Percentiles rank a stretch among this genome's conserved stretches.
phyloP scores from a whole-genome alignment of 2,113 vertebrate species.

The Caranx melampygus region DNA sequence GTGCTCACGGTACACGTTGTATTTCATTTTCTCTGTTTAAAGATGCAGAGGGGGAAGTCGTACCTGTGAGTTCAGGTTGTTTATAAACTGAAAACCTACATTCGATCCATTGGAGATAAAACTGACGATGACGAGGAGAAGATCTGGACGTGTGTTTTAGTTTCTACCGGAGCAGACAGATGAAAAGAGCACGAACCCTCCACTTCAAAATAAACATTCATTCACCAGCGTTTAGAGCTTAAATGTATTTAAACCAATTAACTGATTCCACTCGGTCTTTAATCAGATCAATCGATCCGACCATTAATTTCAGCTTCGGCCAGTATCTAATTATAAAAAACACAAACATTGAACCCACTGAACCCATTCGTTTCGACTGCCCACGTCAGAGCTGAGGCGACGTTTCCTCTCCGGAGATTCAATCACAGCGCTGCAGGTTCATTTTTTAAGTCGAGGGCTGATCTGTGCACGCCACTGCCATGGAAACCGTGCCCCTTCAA shows the following conservation, averaged over 20 bases:
- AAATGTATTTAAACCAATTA: background rate
- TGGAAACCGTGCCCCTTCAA: conserved; percentile 22
- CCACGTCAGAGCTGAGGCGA: background rate
- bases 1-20: too few relatives aligned
- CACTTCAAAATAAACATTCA: too few relatives aligned
- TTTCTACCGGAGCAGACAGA: too few relatives aligned
- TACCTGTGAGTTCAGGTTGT: background rate
- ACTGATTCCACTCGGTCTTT: background rate
- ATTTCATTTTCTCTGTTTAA: background rate
- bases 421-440: background rate
- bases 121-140: too few relatives aligned
- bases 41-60: background rate
- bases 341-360: background rate
- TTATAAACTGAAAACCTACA: too few relatives aligned
- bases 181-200: too few relatives aligned
- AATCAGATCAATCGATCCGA: background rate
- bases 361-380: background rate
- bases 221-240: too few relatives aligned
- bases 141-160: too few relatives aligned
- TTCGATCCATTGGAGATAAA: background rate
- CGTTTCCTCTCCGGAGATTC: background rate
- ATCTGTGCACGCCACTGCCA: background rate
- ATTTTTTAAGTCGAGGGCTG: background rate
- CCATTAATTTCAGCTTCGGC: too few relatives aligned
- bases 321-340: background rate